Percentiles rank a stretch among this genome's conserved stretches.
Conservation (phyloP, 2,797 vertebrate species). For the Vespertilio murinus region DNA sequence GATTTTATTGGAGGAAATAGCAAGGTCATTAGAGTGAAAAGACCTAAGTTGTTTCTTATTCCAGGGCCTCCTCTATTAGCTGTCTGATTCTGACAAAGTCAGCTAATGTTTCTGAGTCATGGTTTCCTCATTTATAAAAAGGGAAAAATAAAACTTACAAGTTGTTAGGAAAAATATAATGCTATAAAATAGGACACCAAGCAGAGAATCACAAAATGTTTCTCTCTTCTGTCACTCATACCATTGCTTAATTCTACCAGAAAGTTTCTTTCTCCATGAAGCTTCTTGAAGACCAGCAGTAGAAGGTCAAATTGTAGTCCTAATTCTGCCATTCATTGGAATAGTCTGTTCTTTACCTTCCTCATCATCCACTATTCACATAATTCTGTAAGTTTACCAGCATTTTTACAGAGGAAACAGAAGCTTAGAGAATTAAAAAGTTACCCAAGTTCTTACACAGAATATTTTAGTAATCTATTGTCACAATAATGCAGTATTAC, state of each 20-base stretch:
- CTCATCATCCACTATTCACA: neutral
- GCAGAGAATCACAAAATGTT: neutral
- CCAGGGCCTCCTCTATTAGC: neutral
- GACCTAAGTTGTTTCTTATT: neutral
- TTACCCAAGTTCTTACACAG: neutral
- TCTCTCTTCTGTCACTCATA: neutral
- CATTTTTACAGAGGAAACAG: constrained; percentile 13
- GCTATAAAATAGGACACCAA: neutral
- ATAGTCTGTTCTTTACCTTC: neutral
- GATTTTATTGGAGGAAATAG: neutral
- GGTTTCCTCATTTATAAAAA: constrained; percentile 10
- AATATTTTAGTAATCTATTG: neutral
- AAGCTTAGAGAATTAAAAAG: neutral
- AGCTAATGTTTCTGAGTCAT: constrained; percentile 25
- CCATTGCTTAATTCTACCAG: neutral
- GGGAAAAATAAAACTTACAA: neutral
- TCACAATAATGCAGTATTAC: neutral
- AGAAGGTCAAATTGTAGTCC: neutral
- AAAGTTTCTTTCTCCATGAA: neutral
- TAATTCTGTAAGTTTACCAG: neutral
- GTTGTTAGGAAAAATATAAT: neutral
- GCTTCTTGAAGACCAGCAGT: neutral
- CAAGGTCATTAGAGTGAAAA: neutral
- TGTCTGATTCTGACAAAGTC: constrained; percentile 18
- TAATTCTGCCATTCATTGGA: neutral